Conservation (phyloP, 2,888 invertebrate species). For the Gasteruption jaculator region DNA sequence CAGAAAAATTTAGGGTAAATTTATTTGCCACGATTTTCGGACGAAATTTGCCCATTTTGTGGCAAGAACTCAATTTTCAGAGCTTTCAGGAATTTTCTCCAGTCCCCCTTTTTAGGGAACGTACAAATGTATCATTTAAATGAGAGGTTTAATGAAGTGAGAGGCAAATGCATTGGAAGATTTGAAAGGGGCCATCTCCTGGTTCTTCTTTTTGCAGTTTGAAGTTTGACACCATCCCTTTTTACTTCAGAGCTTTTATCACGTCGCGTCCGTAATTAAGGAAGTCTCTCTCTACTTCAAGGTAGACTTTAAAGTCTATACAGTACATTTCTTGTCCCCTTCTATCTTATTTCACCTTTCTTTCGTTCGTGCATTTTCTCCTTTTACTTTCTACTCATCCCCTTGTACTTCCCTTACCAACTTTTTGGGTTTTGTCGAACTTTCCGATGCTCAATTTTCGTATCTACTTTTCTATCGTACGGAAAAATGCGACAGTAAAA, state of each 20-base stretch:
- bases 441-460: no score
- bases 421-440: no score
- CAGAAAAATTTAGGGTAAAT: no score
- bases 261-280: conserved; percentile 28
- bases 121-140: no score
- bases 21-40: no score
- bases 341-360: conserved; percentile 9
- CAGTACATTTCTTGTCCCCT: conserved; percentile 6
- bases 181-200: conserved; percentile 20
- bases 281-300: conserved; percentile 25
- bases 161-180: conserved; percentile 24
- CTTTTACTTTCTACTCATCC: conserved; percentile 7
- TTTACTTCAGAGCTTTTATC: conserved; percentile 21
- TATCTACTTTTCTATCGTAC: no score
- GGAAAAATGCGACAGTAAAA: no score
- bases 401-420: conserved; percentile 2
- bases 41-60: no score
- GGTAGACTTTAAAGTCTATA: conserved; percentile 10
- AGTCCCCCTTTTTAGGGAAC: no score
- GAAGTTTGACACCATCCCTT: conserved; percentile 22
- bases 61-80: no score
- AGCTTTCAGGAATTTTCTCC: no score
- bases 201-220: conserved; percentile 21
- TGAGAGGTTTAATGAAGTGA: conserved; percentile 16
- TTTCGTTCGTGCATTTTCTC: conserved; percentile 7